Conservation (phyloP, 2,113 vertebrate species). For the Gopherus flavomarginatus region DNA sequence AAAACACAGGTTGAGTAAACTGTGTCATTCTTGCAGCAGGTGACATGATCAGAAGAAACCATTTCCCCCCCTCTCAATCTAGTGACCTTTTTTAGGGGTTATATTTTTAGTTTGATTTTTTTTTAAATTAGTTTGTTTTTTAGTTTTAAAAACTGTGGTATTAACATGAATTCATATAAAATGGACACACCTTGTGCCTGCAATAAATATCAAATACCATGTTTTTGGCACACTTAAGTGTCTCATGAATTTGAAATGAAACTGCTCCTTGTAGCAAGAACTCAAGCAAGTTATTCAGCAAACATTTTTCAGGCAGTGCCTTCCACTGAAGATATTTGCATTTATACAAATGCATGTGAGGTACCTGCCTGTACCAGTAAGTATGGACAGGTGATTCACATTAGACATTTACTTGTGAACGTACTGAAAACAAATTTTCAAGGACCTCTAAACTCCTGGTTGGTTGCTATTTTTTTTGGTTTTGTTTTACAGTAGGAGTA, state of each 20-base stretch:
- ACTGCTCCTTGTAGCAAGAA: neutral
- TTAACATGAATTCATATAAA: conserved; percentile 31
- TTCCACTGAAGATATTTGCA: conserved; percentile 34
- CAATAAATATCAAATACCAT: conserved; percentile 34
- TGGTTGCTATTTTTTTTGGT: neutral
- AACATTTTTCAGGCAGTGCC: conserved; percentile 20
- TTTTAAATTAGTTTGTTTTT: conserved; percentile 49
- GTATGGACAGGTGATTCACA: conserved; percentile 3
- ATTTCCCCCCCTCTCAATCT: neutral
- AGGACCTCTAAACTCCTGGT: conserved; percentile 17
- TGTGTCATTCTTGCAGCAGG: conserved; percentile 15
- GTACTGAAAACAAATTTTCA: conserved; percentile 53
- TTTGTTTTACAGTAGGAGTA: neutral
- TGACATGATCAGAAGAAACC: neutral
- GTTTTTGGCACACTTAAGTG: conserved; percentile 21
- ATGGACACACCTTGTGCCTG: conserved; percentile 15
- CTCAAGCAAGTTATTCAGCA: conserved; percentile 26
- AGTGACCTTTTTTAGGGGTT: conserved; percentile 30
- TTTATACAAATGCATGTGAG: conserved; percentile 27
- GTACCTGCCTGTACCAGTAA: neutral
- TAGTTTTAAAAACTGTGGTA: conserved; percentile 13
- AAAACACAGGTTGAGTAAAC: conserved; percentile 14
- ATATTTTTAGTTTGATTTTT: conserved; percentile 43
- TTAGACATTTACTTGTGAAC: neutral
- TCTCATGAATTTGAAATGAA: conserved; percentile 46